phyloP scores from a whole-genome alignment of 2,113 vertebrate genomes.

The Chionis minor region DNA sequence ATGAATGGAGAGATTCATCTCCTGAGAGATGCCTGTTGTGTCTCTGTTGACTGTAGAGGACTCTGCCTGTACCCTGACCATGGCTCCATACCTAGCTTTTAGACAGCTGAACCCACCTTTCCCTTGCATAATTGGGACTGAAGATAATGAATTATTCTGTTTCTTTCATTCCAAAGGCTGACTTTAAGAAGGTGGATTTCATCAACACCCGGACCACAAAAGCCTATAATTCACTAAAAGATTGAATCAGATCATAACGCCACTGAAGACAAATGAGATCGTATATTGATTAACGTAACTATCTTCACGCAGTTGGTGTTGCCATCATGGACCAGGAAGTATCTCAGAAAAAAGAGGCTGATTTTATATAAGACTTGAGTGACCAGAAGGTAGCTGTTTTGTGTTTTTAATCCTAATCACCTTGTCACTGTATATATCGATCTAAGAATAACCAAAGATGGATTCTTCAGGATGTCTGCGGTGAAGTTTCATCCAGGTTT shows the following conservation, averaged over 20 bases:
- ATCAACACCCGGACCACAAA: conserved; percentile 84
- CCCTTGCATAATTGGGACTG: neutral
- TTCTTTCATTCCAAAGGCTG: conserved; percentile 75
- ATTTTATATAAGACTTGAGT: neutral
- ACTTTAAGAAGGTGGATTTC: conserved; percentile 88
- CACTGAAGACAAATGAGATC: neutral
- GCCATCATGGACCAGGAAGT: neutral
- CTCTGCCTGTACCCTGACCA: neutral
- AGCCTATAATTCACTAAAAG: conserved; percentile 79
- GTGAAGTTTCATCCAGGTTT: neutral
- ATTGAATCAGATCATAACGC: conserved; percentile 36
- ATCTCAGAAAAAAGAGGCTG: neutral
- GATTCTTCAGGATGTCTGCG: neutral
- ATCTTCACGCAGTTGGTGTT: rapidly evolving
- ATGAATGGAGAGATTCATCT: neutral
- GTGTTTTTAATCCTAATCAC: neutral
- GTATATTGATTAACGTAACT: neutral
- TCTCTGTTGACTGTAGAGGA: neutral
- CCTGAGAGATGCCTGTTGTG: neutral
- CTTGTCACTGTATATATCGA: neutral
- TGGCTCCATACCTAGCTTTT: neutral
- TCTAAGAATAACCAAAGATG: conserved; percentile 28
- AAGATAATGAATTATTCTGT: neutral
- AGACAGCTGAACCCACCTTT: neutral
- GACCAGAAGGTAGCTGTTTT: neutral